phyloP scores from a whole-genome alignment of 2,888 invertebrate species.

The Ferrisia virgata region DNA sequence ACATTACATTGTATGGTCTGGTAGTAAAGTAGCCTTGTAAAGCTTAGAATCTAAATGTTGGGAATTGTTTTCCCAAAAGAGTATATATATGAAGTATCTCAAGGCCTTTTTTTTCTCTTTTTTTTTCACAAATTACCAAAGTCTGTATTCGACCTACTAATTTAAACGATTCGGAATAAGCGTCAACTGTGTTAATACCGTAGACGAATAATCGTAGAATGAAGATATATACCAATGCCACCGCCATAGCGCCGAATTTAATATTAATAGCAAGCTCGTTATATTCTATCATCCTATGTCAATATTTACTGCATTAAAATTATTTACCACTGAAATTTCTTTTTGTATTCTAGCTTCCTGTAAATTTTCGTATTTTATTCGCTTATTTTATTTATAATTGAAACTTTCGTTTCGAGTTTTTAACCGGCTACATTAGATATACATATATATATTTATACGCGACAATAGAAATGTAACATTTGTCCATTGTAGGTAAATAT shows the following conservation, averaged over 20 bases:
- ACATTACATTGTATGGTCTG: too few species aligned
- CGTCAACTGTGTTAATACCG: too few species aligned
- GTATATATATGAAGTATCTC: too few species aligned
- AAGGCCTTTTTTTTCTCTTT: too few species aligned
- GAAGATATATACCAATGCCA: too few species aligned
- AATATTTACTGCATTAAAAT: constrained; percentile 8
- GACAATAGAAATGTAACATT: background rate
- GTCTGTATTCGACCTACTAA: background rate
- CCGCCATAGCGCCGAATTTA: background rate
- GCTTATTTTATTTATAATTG: background rate
- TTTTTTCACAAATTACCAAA: background rate
- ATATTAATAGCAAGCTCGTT: background rate
- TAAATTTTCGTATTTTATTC: constrained; percentile 8
- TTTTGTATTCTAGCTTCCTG: background rate
- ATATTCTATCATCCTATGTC: background rate
- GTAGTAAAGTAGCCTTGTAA: too few species aligned
- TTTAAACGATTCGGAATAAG: too few species aligned
- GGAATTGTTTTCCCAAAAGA: too few species aligned
- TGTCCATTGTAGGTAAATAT: background rate
- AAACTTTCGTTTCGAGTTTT: constrained; percentile 15
- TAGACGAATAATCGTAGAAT: too few species aligned
- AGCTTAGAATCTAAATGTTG: too few species aligned
- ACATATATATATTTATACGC: too few species aligned
- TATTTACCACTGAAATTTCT: background rate
- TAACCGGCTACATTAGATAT: too few species aligned